Evolutionary conservation across 37 sponge, comb jelly and placozoan species (phyloP), one percentile per base, ranked within the genome.

Genomic region (Theonella swinhoei): DNA sequence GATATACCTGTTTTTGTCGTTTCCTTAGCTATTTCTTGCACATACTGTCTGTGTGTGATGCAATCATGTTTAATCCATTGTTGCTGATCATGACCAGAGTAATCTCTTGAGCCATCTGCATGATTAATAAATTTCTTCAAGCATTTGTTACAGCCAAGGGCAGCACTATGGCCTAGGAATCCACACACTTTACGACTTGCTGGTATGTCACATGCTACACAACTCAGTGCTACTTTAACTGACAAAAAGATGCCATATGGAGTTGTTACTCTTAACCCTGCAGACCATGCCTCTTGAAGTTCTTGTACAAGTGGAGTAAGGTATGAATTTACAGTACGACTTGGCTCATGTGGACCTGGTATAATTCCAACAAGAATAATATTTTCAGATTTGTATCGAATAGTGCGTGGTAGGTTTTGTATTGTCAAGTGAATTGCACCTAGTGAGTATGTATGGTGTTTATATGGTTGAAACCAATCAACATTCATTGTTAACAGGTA

Each of bases 151-250:
- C n/a, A n/a, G n/a, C n/a, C n/a, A n/a, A n/a, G n/a, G n/a, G n/a
- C n/a, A n/a, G n/a, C n/a, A n/a, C n/a, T n/a, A n/a, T n/a, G n/a
- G n/a, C n/a, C n/a, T n/a, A n/a, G n/a, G n/a, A 89, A 83, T 34
- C 90, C 90, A 84, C 80, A 74, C 38, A 89, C 62, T 37, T 89
- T 89, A 26, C 90, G 47, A n/a, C 78, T 73, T 26, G 90, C 90
- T 38, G 90, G 85, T 35, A 89, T 84, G 47, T 89, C 90, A 80
- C 85, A 84, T 64, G 68, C 64, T 42, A 84, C 62, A 30, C 84
- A 80, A 35, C 76, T 42, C 11, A 89, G 35, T 35, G 73, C 61
- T 24, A 74, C 60, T 7, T 78, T 42, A 42, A 88, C 62, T 3
- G 28, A 76, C 17, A 88, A 70, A 32, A 62, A 26, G 25, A 68